Base-by-base conservation (phyloP, 2,888 invertebrate genomes). In the Neocrepidodera transversa region DNA sequence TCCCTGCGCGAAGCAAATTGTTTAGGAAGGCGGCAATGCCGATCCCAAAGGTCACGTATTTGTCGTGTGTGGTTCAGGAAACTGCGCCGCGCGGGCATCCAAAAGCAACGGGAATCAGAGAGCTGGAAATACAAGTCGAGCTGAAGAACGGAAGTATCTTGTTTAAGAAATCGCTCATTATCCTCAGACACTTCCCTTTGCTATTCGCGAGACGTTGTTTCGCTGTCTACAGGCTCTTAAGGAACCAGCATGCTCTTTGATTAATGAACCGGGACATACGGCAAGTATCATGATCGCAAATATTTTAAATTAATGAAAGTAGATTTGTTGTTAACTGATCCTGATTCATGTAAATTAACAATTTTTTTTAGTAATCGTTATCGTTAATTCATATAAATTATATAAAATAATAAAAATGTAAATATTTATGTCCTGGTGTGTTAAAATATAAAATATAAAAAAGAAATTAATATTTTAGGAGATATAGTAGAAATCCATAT, bases 111-210 rank as follows among this genome's bases (percentile, higher is more conserved):
- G 13, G 20, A 42, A 11, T 20, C 23, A 3, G 30, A 30, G n/a
- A 30, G 5, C 30, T 30, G 30, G 30, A 10, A 7, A n/a, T n/a
- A 45, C 45, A 45, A 45, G 45, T 26, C 14, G 26, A 45, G 26
- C 28, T 28, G 45, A 23, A 45, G 26, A 23, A 14, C 45, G 47
- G 48, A 58, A 47, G 58, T 53, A 58, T 58, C 53, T 48, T 49
- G 53, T 53, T 47, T 48, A 32, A 53, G 58, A 48, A 58, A 48
- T 32, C 40, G 20, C 58, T 58, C 47, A 58, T 58, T 58, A 58
- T 49, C 38, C 42, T 18, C 47, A 58, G 40, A 47, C 40, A 52
- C 52, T 52, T 52, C 45, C 26, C 51, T 13, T 48, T 58, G 48
- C 49, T 40, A 58, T 52, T 52, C 20, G 35, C 43, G 28, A 30